Percentiles rank a stretch among this genome's conserved stretches.
Evolutionary conservation across 2,888 invertebrate genomes (phyloP).

Genomic region (Fragum fragum): DNA sequence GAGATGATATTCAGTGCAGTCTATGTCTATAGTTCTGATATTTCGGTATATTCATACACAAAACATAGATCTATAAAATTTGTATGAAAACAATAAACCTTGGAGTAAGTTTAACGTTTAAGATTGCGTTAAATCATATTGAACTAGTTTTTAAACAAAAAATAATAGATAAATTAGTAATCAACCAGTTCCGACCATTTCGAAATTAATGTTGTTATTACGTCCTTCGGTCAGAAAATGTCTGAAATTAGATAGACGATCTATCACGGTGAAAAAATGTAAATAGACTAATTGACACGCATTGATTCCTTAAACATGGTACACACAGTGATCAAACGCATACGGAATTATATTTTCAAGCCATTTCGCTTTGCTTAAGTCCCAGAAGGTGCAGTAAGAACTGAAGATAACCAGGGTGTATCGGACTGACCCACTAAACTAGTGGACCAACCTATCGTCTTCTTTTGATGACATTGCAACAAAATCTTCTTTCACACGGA

Average conservation of each 20-base stretch:
- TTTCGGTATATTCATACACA: conserved; percentile 1
- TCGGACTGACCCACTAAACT: conserved; percentile 11
- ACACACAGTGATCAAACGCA: neutral
- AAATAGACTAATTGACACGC: conserved; percentile 30
- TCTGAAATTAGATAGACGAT: conserved; percentile 43
- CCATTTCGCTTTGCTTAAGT: neutral
- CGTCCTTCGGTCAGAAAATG: conserved; percentile 59
- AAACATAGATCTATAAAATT: neutral
- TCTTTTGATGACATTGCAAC: neutral
- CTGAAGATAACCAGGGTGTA: neutral
- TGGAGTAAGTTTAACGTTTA: too few species aligned
- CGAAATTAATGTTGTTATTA: conserved; percentile 22
- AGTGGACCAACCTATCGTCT: neutral
- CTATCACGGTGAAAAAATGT: conserved; percentile 34
- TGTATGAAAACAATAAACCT: too few species aligned
- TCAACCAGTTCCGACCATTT: neutral
- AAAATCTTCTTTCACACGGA: neutral
- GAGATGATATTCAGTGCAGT: neutral
- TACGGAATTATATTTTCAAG: neutral
- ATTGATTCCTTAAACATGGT: neutral
- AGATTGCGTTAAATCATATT: too few species aligned
- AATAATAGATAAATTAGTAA: neutral
- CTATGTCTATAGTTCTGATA: conserved; percentile 11
- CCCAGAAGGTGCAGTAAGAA: neutral
- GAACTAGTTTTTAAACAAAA: too few species aligned